Percentiles rank a stretch among this genome's conserved stretches.
Evolutionary conservation across 2,113 vertebrate species (phyloP).

Genomic region (Protomyctophum bolini): DNA sequence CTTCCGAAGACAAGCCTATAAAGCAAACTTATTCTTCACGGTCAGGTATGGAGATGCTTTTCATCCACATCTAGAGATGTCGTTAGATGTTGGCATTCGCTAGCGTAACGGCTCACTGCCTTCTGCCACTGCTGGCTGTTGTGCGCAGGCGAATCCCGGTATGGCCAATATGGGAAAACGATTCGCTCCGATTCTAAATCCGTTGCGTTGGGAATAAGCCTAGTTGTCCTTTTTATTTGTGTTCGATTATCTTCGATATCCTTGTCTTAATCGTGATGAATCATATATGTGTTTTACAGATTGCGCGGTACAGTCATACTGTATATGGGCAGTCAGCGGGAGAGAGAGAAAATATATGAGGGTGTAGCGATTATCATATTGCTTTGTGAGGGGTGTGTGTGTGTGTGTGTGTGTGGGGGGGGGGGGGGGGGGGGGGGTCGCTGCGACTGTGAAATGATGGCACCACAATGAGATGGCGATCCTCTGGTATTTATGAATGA

Average conservation of each 20-base stretch:
- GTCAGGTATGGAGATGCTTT: conserved; percentile 66
- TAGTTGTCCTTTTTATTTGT: too few relatives aligned
- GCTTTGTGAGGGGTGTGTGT: conserved; percentile 47
- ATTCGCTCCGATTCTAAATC: background rate
- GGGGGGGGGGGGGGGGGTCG: background rate
- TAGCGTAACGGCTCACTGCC: conserved; percentile 43
- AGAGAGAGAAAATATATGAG: conserved; percentile 31
- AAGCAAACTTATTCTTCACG: conserved; percentile 60
- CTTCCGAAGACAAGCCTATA: conserved; percentile 62
- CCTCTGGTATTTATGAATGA: conserved; percentile 81
- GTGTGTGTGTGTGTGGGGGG: background rate
- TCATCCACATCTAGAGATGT: conserved; percentile 28
- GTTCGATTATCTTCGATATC: too few relatives aligned
- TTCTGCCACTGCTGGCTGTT: conserved; percentile 22
- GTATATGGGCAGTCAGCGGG: conserved; percentile 48
- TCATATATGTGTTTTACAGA: too few relatives aligned
- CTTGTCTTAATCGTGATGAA: too few relatives aligned
- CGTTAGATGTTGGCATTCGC: conserved; percentile 52
- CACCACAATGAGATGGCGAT: conserved; percentile 72
- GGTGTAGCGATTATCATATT: conserved; percentile 51
- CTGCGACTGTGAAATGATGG: conserved; percentile 57
- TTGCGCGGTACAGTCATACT: background rate
- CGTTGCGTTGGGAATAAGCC: too few relatives aligned
- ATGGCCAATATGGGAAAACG: conserved; percentile 10
- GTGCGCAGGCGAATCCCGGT: conserved; percentile 32